Evolutionary conservation across 2,888 invertebrate genomes (phyloP), one percentile per base, ranked within the genome.

Genomic region (Chalcosyrphus nemorum): DNA sequence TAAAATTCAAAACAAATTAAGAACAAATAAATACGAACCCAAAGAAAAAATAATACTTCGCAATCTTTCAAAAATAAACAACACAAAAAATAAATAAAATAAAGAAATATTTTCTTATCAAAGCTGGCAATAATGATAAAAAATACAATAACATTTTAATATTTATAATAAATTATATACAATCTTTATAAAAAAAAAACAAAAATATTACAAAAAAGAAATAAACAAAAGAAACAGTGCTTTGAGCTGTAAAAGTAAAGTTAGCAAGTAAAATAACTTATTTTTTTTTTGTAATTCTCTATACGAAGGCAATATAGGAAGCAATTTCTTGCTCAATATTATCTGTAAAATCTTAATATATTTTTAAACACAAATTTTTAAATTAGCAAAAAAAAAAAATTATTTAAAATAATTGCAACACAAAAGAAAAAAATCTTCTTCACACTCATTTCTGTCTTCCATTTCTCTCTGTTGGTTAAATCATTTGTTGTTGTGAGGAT

Each of bases 121-220:
- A 87, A 87, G 86, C 87, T 88, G 88, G 89, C 88, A 88, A 88
- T 89, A 88, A 88, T 88, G 88, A 88, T 86, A 87, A 86, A 24
- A 86, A 75, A 78, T 75, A 84, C 84, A 84, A 84, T 84, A 74
- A 74, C 54, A 75, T 84, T 84, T 80, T 75, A 82, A 75, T 75
- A 84, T 84, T 84, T 75, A 80, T 77, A 61, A 70, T 71, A 75
- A 74, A 68, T 80, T 75, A 80, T 84, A 80, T 63, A 80, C 84
- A 80, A 80, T 45, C 80, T 80, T 75, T 80, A 63, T 72, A 78
- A 78, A 57, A 57, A 66, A n/a, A 17, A 70, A 61, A n/a, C 11
- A 29, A 29, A 2, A 29, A n/a, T n/a, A n/a, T n/a, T n/a, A n/a
- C n/a, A n/a, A 2, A 29, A 29, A 29, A 29, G 6, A 5, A 45